A percentile compares a stretch with the other conserved stretches of the same genome.
Conservation (phyloP, 2,113 vertebrate genomes). For the Tychaedon coryphoeus region DNA sequence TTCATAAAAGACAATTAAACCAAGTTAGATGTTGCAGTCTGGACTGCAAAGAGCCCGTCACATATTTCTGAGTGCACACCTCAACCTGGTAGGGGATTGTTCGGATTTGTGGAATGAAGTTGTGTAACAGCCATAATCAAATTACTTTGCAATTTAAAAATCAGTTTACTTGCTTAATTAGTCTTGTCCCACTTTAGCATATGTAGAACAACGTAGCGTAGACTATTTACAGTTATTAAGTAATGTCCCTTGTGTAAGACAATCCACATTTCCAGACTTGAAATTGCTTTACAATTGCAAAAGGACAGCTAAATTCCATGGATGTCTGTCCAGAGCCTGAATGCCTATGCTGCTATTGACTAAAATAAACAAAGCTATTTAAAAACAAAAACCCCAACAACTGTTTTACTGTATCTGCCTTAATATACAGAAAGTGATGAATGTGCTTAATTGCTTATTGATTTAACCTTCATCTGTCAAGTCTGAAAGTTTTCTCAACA, state of each 20-base stretch:
- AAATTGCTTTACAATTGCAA: slow-evolving; percentile 24
- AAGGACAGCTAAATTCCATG: not conserved
- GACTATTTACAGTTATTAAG: slow-evolving; percentile 1
- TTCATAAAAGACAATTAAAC: not conserved
- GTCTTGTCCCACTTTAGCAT: slow-evolving; percentile 4
- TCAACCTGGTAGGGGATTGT: not conserved
- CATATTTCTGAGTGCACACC: not conserved
- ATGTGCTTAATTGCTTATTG: not conserved
- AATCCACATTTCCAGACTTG: not conserved
- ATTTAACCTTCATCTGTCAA: not conserved
- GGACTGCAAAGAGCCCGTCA: not conserved
- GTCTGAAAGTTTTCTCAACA: not conserved
- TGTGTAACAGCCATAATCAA: slow-evolving; percentile 32
- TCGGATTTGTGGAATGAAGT: not conserved
- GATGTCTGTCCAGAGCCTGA: not conserved
- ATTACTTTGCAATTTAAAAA: slow-evolving; percentile 30
- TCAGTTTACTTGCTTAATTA: slow-evolving; percentile 31
- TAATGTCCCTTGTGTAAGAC: slow-evolving; percentile 45
- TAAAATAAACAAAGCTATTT: not conserved
- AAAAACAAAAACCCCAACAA: not conserved
- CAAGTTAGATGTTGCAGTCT: not conserved
- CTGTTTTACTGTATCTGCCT: not conserved
- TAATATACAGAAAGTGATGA: not conserved
- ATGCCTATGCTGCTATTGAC: not conserved
- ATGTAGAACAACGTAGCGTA: not conserved